Conservation (phyloP, 2,113 vertebrate species). For the Tauraco erythrolophus region DNA sequence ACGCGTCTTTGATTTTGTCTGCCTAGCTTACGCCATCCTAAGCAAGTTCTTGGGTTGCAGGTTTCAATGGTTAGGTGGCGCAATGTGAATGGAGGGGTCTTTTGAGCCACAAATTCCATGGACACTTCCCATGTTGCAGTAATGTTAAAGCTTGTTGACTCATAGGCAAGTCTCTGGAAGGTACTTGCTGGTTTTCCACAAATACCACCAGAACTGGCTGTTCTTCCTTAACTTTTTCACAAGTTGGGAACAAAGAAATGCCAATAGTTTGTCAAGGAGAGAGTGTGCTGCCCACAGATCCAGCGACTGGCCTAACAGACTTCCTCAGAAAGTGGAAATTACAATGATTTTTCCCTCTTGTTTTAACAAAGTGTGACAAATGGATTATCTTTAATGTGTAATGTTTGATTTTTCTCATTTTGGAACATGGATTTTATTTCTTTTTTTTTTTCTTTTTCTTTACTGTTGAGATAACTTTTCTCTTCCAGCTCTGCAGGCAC, state of each 20-base stretch:
- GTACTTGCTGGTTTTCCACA: not conserved
- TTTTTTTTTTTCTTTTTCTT: rapidly evolving
- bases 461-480: not conserved
- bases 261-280: not conserved
- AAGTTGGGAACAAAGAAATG: not conserved
- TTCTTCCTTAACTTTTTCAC: not conserved
- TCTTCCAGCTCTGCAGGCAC: not conserved
- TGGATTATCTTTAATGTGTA: not conserved
- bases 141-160: slow-evolving; percentile 8
- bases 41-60: not conserved
- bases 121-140: not conserved
- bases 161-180: not conserved
- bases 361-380: not conserved
- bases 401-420: not conserved
- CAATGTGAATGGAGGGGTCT: not conserved
- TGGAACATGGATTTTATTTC: not conserved
- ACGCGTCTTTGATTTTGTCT: not conserved
- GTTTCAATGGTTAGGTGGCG: slow-evolving; percentile 3
- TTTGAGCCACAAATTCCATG: slow-evolving; percentile 1
- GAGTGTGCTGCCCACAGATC: not conserved
- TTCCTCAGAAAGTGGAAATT: not conserved
- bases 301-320: not conserved
- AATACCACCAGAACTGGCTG: not conserved
- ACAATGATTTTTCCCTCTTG: not conserved
- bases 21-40: not conserved